These are phyloP conservation scores for Chiridota heheva DNA, from an alignment of 35 echinoderm and acorn worm genomes.

Conservation along the genomic window DNA sequence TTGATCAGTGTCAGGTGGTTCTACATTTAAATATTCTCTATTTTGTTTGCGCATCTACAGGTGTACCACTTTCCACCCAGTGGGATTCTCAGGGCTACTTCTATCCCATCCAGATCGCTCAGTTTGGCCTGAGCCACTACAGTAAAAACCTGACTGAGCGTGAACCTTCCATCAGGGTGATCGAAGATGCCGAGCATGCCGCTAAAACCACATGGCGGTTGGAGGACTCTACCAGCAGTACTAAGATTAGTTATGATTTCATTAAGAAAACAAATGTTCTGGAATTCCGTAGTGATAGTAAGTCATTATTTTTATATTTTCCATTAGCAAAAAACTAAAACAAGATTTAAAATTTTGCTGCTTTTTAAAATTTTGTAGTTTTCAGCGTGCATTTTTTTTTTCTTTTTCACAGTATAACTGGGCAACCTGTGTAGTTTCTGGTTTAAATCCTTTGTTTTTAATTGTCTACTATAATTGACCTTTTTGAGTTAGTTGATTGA, in stretches of 20 bases:
- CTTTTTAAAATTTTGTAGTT: too few relatives aligned
- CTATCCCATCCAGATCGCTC: constrained; percentile 94
- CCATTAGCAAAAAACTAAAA: too few relatives aligned
- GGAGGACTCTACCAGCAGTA: constrained; percentile 51
- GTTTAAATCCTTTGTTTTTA: too few relatives aligned
- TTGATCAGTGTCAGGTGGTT: constrained; percentile 2
- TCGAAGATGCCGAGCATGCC: constrained; percentile 62
- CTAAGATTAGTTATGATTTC: constrained; percentile 51
- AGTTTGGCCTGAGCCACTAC: constrained; percentile 99
- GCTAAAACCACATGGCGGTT: constrained; percentile 38
- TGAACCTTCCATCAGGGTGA: constrained; percentile 54
- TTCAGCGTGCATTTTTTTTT: too few relatives aligned
- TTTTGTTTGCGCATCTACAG: constrained; percentile 40
- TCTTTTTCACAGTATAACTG: too few relatives aligned
- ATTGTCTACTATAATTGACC: too few relatives aligned
- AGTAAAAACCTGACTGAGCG: constrained; percentile 91
- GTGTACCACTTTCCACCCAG: constrained; percentile 94
- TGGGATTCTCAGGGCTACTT: constrained; percentile 94
- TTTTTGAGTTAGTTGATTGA: too few relatives aligned
- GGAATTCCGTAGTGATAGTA: constrained; percentile 62
- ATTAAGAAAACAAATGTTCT: constrained; percentile 49
- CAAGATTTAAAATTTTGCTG: too few relatives aligned
- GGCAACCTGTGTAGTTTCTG: too few relatives aligned
- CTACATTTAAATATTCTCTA: neutral
- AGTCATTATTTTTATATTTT: too few relatives aligned